A percentile compares a stretch with the other conserved stretches of the same genome.
Conservation (phyloP, 2,797 vertebrate species). For the Anniella stebbinsi region DNA sequence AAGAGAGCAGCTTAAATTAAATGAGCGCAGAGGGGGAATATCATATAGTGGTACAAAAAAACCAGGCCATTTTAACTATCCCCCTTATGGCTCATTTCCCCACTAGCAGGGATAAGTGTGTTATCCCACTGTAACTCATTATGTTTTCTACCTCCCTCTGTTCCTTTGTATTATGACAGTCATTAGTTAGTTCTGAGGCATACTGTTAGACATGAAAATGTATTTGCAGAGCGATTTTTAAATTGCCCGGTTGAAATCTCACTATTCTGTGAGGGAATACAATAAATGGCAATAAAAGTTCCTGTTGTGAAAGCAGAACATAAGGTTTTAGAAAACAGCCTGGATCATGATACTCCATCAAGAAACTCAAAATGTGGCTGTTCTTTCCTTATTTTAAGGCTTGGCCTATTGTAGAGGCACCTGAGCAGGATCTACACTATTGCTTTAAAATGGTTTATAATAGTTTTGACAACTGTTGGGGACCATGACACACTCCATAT, state of each 20-base stretch:
- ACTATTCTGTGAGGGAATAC: constrained; percentile 12
- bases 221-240: not conserved
- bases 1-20: constrained; percentile 50
- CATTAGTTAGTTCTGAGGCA: constrained; percentile 36
- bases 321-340: not conserved
- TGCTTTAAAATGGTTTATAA: no score
- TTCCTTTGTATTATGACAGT: not conserved
- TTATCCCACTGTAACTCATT: constrained; percentile 45
- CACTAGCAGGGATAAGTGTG: constrained; percentile 25
- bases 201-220: constrained; percentile 31
- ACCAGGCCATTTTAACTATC: not conserved
- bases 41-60: not conserved
- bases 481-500: no score
- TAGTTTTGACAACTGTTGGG: no score
- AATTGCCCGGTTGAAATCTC: not conserved
- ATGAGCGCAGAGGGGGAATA: constrained; percentile 7
- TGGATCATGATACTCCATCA: not conserved
- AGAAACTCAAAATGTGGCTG: not conserved
- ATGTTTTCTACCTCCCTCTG: constrained; percentile 21
- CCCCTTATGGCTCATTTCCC: constrained; percentile 49
- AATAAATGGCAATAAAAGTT: not conserved
- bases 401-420: no score
- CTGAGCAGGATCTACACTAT: no score
- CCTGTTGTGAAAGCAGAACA: accelerated
- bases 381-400: not conserved